A percentile compares a stretch with the other conserved stretches of the same genome.
phyloP scores from a whole-genome alignment of 2,888 invertebrate genomes.

The Pyrgus malvae region DNA sequence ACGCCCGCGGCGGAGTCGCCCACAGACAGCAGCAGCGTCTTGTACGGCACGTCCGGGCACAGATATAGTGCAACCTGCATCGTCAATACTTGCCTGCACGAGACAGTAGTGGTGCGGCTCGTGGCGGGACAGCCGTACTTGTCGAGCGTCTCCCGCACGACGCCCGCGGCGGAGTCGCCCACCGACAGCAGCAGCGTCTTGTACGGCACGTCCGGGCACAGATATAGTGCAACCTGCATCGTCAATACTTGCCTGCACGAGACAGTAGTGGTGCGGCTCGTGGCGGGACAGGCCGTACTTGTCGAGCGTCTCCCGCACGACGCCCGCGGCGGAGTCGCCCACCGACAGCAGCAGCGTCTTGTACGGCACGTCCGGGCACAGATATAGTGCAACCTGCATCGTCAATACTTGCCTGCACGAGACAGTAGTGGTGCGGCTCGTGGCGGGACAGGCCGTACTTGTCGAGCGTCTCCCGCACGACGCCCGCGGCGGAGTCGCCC shows the following conservation, averaged over 20 bases:
- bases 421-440: slow-evolving; percentile 95
- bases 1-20: slow-evolving; percentile 96
- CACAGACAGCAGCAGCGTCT: slow-evolving; percentile 96
- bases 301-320: slow-evolving; percentile 83
- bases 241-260: too few species aligned
- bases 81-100: too few species aligned
- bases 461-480: slow-evolving; percentile 92
- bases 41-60: slow-evolving; percentile 98
- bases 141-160: slow-evolving; percentile 89
- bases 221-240: slow-evolving; percentile 39
- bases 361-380: slow-evolving; percentile 98
- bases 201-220: slow-evolving; percentile 98
- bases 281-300: too few species aligned
- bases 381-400: slow-evolving; percentile 38
- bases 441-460: slow-evolving; percentile 97
- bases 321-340: slow-evolving; percentile 94
- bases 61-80: slow-evolving; percentile 72
- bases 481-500: slow-evolving; percentile 94
- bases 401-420: slow-evolving; percentile 89
- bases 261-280: too few species aligned
- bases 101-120: too few species aligned
- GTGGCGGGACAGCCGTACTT: too few species aligned
- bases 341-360: slow-evolving; percentile 97
- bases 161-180: slow-evolving; percentile 94
- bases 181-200: slow-evolving; percentile 97